Percentiles rank a stretch among this genome's conserved stretches.
These are phyloP conservation scores for Frankliniella intonsa DNA, from an alignment of 2,888 invertebrate genomes.

Conservation along the genomic window DNA sequence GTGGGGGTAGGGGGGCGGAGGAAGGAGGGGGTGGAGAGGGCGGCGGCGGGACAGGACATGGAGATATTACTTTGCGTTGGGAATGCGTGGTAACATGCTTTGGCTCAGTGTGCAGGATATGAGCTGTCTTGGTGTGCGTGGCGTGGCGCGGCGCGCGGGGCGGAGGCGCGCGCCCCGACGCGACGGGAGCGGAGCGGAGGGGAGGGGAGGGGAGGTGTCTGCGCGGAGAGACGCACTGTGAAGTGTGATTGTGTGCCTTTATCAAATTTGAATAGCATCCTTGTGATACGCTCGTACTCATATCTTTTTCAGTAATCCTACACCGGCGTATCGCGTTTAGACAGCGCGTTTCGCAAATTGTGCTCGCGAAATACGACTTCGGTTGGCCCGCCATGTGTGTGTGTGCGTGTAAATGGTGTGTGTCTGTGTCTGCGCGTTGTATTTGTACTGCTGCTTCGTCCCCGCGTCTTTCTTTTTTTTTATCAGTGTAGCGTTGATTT, in stretches of 20 bases:
- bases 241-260: too few relatives aligned
- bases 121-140: slow-evolving; percentile 30
- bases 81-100: slow-evolving; percentile 20
- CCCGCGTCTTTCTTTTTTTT: neutral
- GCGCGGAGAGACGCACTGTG: too few relatives aligned
- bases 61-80: slow-evolving; percentile 16
- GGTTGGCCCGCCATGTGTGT: neutral
- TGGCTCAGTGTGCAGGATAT: neutral
- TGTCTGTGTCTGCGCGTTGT: neutral
- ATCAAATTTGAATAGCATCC: too few relatives aligned
- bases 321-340: too few relatives aligned
- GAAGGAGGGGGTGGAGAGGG: neutral
- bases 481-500: slow-evolving; percentile 15
- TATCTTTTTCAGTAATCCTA: too few relatives aligned
- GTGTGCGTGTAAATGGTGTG: neutral
- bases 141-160: neutral
- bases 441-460: neutral
- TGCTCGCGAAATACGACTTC: too few relatives aligned
- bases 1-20: neutral
- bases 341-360: too few relatives aligned
- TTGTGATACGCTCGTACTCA: too few relatives aligned
- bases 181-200: too few relatives aligned
- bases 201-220: too few relatives aligned
- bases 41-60: neutral
- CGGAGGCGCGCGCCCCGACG: too few relatives aligned